phyloP scores from a whole-genome alignment of 2,797 vertebrate species.

The Phalanger gymnotis region DNA sequence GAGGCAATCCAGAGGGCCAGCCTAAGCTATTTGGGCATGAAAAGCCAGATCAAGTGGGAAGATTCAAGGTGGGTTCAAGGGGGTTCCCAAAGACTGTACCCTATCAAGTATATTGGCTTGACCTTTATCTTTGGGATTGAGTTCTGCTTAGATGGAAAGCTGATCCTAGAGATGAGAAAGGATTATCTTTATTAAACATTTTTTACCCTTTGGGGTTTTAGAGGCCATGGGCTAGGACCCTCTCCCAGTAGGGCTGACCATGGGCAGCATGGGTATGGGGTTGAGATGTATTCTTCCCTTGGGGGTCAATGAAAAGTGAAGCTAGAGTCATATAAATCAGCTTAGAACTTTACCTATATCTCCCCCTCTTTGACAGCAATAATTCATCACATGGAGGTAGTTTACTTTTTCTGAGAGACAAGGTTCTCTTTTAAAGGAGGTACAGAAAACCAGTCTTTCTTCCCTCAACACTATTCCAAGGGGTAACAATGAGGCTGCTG shows the following conservation, averaged over 20 bases:
- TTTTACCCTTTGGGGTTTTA: background rate
- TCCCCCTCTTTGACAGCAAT: background rate
- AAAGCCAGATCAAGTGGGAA: too few relatives aligned
- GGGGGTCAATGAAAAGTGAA: background rate
- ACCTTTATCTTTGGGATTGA: conserved; percentile 10
- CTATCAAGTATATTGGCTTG: conserved; percentile 83
- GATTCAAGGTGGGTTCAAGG: too few relatives aligned
- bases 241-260: background rate
- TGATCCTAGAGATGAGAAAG: background rate
- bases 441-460: background rate
- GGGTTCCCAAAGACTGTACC: too few relatives aligned
- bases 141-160: background rate
- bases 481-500: background rate
- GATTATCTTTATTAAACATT: background rate
- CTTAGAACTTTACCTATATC: background rate
- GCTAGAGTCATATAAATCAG: background rate
- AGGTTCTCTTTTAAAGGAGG: background rate
- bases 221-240: background rate
- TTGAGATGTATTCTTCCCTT: background rate
- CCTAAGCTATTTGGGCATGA: too few relatives aligned
- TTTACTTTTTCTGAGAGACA: conserved; percentile 4
- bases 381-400: background rate
- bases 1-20: too few relatives aligned
- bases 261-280: too few relatives aligned
- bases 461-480: background rate